Percentiles rank a stretch among this genome's conserved stretches.
phyloP scores from a whole-genome alignment of 2,888 invertebrate species.

The Nephrotoma flavescens region DNA sequence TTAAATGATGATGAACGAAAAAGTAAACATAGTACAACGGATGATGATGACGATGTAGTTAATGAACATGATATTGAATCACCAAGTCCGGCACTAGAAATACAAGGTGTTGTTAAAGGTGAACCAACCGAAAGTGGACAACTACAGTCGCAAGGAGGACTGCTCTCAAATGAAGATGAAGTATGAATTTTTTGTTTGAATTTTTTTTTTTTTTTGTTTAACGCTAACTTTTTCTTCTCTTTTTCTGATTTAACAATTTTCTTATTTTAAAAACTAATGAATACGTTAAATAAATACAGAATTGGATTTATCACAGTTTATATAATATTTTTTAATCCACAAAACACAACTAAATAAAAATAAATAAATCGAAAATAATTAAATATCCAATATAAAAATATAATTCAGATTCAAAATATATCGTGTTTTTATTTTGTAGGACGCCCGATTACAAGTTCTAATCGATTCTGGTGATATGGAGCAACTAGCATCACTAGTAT shows the following conservation, averaged over 20 bases:
- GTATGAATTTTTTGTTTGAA: conserved; percentile 13
- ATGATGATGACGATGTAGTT: not conserved
- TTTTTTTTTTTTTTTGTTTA: conserved; percentile 1
- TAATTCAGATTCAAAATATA: not conserved
- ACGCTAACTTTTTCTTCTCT: not conserved
- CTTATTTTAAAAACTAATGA: not conserved
- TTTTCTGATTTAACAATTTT: not conserved
- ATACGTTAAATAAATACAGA: not conserved
- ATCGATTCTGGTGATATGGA: conserved; percentile 72
- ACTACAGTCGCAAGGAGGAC: conserved; percentile 32
- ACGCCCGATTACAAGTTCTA: conserved; percentile 48
- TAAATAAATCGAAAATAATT: not conserved
- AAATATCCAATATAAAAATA: not conserved
- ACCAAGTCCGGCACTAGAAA: conserved; percentile 27
- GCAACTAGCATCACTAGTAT: conserved; percentile 72
- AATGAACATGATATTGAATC: conserved; percentile 16
- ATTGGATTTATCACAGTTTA: not conserved
- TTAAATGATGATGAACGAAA: not conserved
- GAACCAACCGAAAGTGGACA: conserved; percentile 30
- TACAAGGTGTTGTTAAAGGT: conserved; percentile 29
- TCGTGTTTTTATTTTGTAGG: conserved; percentile 25
- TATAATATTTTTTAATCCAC: not conserved
- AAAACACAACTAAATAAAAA: not conserved
- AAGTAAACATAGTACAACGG: not conserved
- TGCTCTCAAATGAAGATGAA: conserved; percentile 21